A percentile compares a stretch with the other conserved stretches of the same genome.
Evolutionary conservation across 2,113 vertebrate genomes (phyloP).

Genomic region (Spilogale gracilis): DNA sequence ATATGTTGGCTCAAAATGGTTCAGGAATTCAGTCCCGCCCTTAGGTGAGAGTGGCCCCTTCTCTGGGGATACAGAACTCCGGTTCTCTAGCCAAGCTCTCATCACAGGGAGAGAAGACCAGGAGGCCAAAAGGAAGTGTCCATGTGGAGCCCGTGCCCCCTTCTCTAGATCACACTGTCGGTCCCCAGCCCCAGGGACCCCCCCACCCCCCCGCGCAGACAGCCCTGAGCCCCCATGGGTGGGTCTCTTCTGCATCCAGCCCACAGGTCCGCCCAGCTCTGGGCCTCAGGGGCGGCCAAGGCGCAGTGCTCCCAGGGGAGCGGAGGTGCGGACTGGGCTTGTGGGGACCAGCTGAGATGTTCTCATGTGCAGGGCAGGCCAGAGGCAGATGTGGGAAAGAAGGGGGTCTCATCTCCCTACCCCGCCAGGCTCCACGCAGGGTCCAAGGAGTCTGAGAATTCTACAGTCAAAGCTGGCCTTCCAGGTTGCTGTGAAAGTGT

Average conservation of each 20-base stretch:
- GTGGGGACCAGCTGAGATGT: neutral
- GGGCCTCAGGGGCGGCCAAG: neutral
- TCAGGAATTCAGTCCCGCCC: neutral
- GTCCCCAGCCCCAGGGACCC: neutral
- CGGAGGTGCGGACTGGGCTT: neutral
- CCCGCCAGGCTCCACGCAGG: neutral
- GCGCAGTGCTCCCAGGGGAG: neutral
- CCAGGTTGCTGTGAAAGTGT: slow-evolving; percentile 58
- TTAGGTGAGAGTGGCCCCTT: neutral
- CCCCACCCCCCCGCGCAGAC: too few relatives aligned
- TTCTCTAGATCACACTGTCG: neutral
- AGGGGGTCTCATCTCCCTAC: neutral
- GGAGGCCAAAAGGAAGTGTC: neutral
- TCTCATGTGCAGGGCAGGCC: neutral
- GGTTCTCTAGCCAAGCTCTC: neutral
- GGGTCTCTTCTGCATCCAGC: neutral
- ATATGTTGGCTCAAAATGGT: neutral
- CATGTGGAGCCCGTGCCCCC: neutral
- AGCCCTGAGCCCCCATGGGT: neutral
- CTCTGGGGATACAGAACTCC: neutral
- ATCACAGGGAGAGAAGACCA: neutral
- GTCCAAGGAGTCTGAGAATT: neutral
- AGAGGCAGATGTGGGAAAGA: neutral
- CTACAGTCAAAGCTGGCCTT: slow-evolving; percentile 35
- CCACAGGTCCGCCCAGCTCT: neutral